Evolutionary conservation across 37 sponge, comb jelly and placozoan genomes (phyloP).

Genomic region (Oopsacas minuta): DNA sequence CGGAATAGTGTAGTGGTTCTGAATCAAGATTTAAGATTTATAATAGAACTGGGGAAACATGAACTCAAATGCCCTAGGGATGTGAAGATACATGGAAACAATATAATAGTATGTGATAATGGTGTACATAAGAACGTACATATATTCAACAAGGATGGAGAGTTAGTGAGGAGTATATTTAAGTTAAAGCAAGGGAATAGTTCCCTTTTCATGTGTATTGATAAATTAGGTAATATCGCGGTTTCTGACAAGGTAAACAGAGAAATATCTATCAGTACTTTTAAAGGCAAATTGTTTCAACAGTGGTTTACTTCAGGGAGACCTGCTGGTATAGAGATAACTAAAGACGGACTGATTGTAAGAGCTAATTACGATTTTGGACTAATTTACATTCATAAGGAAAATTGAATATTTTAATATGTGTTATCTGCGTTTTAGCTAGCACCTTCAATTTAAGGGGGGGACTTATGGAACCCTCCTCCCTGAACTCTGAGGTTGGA

Average conservation of each 20-base stretch:
- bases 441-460: too few species aligned
- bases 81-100: not conserved
- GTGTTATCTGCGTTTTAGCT: too few species aligned
- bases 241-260: not conserved
- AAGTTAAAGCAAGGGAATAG: not conserved
- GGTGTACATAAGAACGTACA: not conserved
- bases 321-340: not conserved
- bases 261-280: not conserved
- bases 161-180: not conserved
- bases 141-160: not conserved
- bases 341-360: not conserved
- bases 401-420: too few species aligned
- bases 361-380: not conserved
- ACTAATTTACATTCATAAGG: not conserved
- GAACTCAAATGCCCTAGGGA: not conserved
- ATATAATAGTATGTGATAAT: not conserved
- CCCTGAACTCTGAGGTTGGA: too few species aligned
- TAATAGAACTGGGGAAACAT: not conserved
- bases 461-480: too few species aligned
- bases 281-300: not conserved
- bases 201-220: not conserved
- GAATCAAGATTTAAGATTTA: not conserved
- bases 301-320: conserved; percentile 11
- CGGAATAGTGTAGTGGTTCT: not conserved
- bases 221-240: not conserved